Conservation (phyloP, 2,888 invertebrate species). For the Mystacides longicornis region DNA sequence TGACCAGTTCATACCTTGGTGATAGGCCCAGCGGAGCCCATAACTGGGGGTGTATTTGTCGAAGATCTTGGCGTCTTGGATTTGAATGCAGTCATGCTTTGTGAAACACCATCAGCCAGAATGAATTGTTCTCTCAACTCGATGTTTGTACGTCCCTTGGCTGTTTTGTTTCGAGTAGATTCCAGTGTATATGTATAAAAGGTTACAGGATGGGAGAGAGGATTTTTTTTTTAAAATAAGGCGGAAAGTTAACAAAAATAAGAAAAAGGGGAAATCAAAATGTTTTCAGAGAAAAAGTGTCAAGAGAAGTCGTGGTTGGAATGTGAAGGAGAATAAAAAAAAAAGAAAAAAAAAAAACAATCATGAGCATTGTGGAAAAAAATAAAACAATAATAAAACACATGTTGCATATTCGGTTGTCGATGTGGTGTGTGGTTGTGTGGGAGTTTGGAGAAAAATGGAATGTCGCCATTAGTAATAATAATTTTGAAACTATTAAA, state of each 20-base stretch:
- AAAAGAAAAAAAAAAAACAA: slow-evolving; percentile 18
- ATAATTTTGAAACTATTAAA: slow-evolving; percentile 9
- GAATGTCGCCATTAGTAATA: slow-evolving; percentile 26
- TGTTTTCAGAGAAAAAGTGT: neutral
- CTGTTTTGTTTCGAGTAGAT: slow-evolving; percentile 49
- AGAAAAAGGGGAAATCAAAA: slow-evolving; percentile 4
- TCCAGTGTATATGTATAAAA: slow-evolving; percentile 32
- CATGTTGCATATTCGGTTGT: slow-evolving; percentile 14
- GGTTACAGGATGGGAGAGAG: slow-evolving; percentile 22
- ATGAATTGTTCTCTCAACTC: slow-evolving; percentile 99
- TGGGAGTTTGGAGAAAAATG: slow-evolving; percentile 19
- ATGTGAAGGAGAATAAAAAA: slow-evolving; percentile 16
- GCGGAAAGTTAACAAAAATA: neutral
- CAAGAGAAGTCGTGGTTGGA: slow-evolving; percentile 1
- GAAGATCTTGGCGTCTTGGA: slow-evolving; percentile 85
- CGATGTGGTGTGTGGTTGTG: slow-evolving; percentile 7
- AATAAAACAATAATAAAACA: slow-evolving; percentile 11
- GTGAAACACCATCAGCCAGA: slow-evolving; percentile 95
- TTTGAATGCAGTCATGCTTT: slow-evolving; percentile 98
- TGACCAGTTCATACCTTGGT: slow-evolving; percentile 70
- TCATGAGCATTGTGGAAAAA: slow-evolving; percentile 13
- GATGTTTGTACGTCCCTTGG: slow-evolving; percentile 99
- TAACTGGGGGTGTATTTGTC: slow-evolving; percentile 55
- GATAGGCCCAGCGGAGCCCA: slow-evolving; percentile 74
- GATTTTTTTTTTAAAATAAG: too few relatives aligned